phyloP scores from a whole-genome alignment of 2,888 invertebrate species.

The Nezara viridula region DNA sequence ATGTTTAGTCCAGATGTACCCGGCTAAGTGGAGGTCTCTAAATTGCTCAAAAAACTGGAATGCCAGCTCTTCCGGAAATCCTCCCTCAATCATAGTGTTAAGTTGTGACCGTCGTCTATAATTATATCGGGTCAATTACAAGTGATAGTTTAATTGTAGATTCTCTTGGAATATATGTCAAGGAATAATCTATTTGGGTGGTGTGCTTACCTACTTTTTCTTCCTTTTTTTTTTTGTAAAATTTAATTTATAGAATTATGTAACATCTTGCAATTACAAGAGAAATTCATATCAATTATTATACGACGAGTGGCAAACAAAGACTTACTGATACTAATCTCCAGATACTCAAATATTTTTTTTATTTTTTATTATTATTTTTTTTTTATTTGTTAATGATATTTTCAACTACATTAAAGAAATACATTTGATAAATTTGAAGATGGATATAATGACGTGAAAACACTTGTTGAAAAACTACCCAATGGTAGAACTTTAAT shows the following conservation, averaged over 20 bases:
- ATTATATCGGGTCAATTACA: conserved; percentile 1
- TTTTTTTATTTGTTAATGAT: no score
- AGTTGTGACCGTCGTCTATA: neutral
- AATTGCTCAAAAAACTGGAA: conserved; percentile 32
- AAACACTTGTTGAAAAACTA: no score
- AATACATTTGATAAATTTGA: no score
- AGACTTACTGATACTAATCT: no score
- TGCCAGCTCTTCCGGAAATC: conserved; percentile 25
- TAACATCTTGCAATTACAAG: neutral
- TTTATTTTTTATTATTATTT: no score
- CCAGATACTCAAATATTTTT: no score
- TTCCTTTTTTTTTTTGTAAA: neutral
- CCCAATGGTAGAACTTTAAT: no score
- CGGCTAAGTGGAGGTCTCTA: neutral
- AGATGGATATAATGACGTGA: no score
- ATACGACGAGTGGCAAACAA: neutral
- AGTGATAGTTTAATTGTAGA: conserved; percentile 42
- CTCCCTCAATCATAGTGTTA: conserved; percentile 41
- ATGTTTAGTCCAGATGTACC: conserved; percentile 48
- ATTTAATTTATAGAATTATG: neutral
- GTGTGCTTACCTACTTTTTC: neutral
- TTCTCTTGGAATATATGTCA: neutral
- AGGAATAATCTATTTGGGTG: neutral
- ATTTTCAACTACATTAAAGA: no score
- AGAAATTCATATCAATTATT: neutral